A percentile compares a stretch with the other conserved stretches of the same genome.
Evolutionary conservation across 2,113 vertebrate species (phyloP).

Genomic region (Cariama cristata): DNA sequence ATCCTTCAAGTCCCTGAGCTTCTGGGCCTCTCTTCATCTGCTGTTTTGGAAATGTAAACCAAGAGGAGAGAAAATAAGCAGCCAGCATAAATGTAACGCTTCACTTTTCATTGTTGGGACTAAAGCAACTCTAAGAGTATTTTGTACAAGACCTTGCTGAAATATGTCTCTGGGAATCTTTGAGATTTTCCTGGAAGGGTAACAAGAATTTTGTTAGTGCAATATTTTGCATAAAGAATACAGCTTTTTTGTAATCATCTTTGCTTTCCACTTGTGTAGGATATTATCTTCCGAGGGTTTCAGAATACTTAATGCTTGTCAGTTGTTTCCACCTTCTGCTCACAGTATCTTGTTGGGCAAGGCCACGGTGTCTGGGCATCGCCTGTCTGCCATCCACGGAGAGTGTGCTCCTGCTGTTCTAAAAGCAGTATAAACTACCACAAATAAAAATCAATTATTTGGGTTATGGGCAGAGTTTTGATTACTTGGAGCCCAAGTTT

Average conservation of each 20-base stretch:
- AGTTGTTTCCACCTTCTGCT: not conserved
- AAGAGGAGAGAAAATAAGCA: not conserved
- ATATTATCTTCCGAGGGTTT: not conserved
- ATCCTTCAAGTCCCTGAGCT: not conserved
- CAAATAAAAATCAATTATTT: not conserved
- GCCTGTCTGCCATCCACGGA: not conserved
- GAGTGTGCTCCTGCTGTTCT: not conserved
- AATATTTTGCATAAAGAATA: not conserved
- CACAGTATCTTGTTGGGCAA: not conserved
- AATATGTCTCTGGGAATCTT: not conserved
- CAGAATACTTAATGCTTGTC: not conserved
- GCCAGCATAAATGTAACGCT: not conserved
- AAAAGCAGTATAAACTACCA: not conserved
- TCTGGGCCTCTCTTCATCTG: not conserved
- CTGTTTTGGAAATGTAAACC: slow-evolving; percentile 11
- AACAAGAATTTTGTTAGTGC: not conserved
- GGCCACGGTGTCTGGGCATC: not conserved
- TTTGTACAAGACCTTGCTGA: not conserved
- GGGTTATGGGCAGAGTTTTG: not conserved
- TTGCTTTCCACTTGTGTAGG: not conserved
- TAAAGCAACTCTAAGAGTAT: not conserved
- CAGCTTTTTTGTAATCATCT: not conserved
- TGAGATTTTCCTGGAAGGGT: not conserved
- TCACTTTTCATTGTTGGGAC: not conserved
- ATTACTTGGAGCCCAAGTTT: not conserved